Conservation (phyloP, 1,140 invertebrate genomes). For the Platorchestia sp. region DNA sequence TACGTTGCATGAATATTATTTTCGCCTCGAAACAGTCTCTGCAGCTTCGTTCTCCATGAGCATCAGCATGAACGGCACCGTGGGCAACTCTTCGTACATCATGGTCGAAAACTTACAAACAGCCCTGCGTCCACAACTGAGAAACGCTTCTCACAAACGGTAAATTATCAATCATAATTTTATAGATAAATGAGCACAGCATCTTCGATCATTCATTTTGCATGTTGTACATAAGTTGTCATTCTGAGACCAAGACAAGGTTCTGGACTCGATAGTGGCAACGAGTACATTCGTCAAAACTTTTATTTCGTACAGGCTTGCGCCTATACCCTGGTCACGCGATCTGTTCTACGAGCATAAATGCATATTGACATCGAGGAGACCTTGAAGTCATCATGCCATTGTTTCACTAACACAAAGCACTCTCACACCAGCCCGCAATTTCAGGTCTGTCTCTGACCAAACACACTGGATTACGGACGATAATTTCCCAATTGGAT, state of each 20-base stretch:
- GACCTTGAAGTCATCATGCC: background rate
- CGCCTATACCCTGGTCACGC: background rate
- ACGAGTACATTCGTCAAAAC: background rate
- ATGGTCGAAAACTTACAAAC: constrained; percentile 1
- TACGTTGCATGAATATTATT: no score
- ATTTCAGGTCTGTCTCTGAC: background rate
- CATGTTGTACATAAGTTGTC: background rate
- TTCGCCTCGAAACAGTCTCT: background rate
- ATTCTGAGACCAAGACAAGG: background rate
- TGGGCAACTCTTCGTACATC: background rate
- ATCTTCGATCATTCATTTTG: background rate
- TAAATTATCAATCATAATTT: background rate
- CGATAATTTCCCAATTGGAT: no score
- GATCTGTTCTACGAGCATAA: background rate
- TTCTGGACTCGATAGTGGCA: background rate
- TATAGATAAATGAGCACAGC: background rate
- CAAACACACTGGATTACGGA: no score
- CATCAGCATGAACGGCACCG: constrained; percentile 1
- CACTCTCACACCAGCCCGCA: background rate
- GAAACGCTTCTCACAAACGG: background rate
- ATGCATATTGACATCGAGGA: background rate
- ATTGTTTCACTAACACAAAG: background rate
- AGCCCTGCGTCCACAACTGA: background rate
- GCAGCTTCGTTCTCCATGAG: background rate
- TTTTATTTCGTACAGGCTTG: background rate